Evolutionary conservation across 2,113 vertebrate species (phyloP).

Genomic region (Herpetotheres cachinnans): DNA sequence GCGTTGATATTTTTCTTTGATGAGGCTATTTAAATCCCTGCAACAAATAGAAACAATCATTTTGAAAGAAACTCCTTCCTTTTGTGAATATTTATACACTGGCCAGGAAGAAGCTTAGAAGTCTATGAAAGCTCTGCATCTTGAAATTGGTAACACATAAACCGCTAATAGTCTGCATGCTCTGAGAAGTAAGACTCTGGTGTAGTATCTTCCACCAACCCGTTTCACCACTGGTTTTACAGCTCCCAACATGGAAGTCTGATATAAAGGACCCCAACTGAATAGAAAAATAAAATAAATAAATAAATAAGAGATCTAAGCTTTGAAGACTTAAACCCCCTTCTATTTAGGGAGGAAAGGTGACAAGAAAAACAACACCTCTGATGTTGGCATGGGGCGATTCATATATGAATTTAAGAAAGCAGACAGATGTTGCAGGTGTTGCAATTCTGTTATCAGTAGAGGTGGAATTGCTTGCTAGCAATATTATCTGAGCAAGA

Average conservation of each 20-base stretch:
- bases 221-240: not conserved
- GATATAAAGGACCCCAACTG: not conserved
- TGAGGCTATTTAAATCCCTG: not conserved
- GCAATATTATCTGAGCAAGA: not conserved
- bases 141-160: not conserved
- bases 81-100: not conserved
- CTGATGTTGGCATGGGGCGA: not conserved
- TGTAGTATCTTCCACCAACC: not conserved
- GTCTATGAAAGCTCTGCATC: not conserved
- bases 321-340: not conserved
- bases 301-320: not conserved
- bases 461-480: not conserved
- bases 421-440: not conserved
- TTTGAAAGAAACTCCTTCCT: not conserved
- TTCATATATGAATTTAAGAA: not conserved
- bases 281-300: not conserved
- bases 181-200: not conserved
- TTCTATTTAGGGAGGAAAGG: not conserved
- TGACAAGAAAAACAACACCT: not conserved
- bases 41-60: not conserved
- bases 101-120: not conserved
- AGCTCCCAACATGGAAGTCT: not conserved
- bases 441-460: not conserved
- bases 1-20: not conserved
- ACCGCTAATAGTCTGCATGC: not conserved